A percentile compares a stretch with the other conserved stretches of the same genome.
phyloP scores from a whole-genome alignment of 2,797 vertebrate genomes.

The Kryptolebias ocellatus region DNA sequence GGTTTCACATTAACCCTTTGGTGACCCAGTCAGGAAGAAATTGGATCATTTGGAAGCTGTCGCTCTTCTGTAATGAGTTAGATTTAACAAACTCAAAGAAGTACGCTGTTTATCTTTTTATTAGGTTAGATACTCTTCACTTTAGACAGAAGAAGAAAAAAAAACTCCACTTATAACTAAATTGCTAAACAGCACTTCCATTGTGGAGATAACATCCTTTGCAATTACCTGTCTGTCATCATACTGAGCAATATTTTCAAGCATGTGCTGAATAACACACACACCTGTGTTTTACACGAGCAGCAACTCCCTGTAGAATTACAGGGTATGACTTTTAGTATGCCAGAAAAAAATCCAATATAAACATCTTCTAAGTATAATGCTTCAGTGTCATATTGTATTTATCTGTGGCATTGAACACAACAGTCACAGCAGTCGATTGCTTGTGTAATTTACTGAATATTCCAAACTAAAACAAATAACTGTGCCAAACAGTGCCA shows the following conservation, averaged over 20 bases:
- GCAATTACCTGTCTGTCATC: conserved; percentile 26
- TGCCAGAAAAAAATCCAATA: not conserved
- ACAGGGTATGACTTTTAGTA: not conserved
- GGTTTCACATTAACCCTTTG: conserved; percentile 64
- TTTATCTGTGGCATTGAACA: too few relatives aligned
- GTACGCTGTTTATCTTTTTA: conserved; percentile 33
- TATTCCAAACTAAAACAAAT: too few relatives aligned
- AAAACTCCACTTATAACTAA: conserved; percentile 18
- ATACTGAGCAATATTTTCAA: conserved; percentile 12
- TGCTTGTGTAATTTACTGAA: too few relatives aligned
- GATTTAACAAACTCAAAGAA: conserved; percentile 32
- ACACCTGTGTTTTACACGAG: not conserved
- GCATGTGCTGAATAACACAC: not conserved
- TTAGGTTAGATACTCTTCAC: conserved; percentile 29
- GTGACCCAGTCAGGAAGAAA: conserved; percentile 55
- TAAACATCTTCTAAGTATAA: not conserved
- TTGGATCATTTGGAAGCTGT: conserved; percentile 61
- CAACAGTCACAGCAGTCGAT: too few relatives aligned
- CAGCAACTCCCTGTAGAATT: conserved; percentile 10
- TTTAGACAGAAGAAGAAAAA: conserved; percentile 9
- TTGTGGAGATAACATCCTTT: not conserved
- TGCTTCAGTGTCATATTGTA: not conserved
- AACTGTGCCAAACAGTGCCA: too few relatives aligned
- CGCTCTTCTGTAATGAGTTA: conserved; percentile 44
- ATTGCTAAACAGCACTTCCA: conserved; percentile 18